Percentiles rank a stretch among this genome's conserved stretches.
Evolutionary conservation across 2,888 invertebrate genomes (phyloP).

Genomic region (Thera britannica): DNA sequence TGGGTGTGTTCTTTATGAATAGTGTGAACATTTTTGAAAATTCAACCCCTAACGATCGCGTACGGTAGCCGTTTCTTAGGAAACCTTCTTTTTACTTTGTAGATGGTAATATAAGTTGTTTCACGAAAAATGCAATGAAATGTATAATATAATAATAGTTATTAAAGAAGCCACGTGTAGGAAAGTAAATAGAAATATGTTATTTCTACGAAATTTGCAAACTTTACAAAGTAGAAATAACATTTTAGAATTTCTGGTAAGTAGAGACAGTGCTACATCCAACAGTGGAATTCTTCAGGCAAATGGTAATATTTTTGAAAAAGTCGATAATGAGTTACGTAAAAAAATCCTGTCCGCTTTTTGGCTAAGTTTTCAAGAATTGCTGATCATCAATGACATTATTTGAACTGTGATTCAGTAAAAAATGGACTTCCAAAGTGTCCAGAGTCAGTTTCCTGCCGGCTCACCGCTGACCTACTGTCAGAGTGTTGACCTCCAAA

Average conservation of each 20-base stretch:
- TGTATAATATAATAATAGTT: slow-evolving; percentile 3
- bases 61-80: background rate
- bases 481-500: slow-evolving; percentile 71
- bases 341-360: background rate
- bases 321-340: too few species aligned
- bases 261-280: too few species aligned
- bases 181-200: background rate
- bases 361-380: background rate
- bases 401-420: slow-evolving; percentile 24
- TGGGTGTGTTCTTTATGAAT: too few species aligned
- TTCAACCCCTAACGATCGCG: too few species aligned
- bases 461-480: slow-evolving; percentile 66
- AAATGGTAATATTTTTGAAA: too few species aligned
- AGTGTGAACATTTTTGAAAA: too few species aligned
- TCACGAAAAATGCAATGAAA: slow-evolving; percentile 23
- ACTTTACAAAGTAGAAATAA: background rate
- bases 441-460: slow-evolving; percentile 52
- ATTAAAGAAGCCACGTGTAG: slow-evolving; percentile 6
- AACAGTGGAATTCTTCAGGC: too few species aligned
- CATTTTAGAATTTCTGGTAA: background rate
- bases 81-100: background rate
- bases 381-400: slow-evolving; percentile 18
- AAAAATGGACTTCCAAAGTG: slow-evolving; percentile 42
- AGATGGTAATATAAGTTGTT: slow-evolving; percentile 30
- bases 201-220: background rate